Conservation (phyloP, 2,113 vertebrate genomes). For the Seriola rivoliana region DNA sequence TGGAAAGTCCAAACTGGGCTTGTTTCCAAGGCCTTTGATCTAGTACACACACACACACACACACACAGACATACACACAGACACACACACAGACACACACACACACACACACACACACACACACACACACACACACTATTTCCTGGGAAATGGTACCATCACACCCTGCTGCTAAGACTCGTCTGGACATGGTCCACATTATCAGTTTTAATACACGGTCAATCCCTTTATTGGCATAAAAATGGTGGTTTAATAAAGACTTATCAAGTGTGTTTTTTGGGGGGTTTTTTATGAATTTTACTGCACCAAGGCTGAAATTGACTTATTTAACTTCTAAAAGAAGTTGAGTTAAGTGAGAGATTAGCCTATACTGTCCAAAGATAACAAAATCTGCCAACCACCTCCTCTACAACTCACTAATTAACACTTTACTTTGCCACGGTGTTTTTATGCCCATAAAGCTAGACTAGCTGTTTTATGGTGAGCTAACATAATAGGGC, state of each 20-base stretch:
- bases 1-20: constrained; percentile 73
- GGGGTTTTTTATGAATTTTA: not conserved
- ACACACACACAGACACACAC: not conserved
- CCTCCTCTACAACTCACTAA: too few species aligned
- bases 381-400: too few species aligned
- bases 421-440: too few species aligned
- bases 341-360: too few species aligned
- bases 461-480: too few species aligned
- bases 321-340: too few species aligned
- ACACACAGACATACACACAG: not conserved
- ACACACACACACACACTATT: constrained; percentile 14
- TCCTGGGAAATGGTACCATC: constrained; percentile 46
- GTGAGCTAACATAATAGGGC: too few species aligned
- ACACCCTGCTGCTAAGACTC: not conserved
- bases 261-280: too few species aligned
- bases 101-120: not conserved
- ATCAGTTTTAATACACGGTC: not conserved
- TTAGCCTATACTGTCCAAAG: too few species aligned
- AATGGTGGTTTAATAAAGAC: not conserved
- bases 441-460: too few species aligned
- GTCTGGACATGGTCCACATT: constrained; percentile 19
- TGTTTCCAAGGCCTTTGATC: constrained; percentile 34
- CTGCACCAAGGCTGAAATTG: not conserved
- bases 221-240: not conserved
- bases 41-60: not conserved